phyloP scores from a whole-genome alignment of 2,888 invertebrate genomes.

The Troides aeacus region DNA sequence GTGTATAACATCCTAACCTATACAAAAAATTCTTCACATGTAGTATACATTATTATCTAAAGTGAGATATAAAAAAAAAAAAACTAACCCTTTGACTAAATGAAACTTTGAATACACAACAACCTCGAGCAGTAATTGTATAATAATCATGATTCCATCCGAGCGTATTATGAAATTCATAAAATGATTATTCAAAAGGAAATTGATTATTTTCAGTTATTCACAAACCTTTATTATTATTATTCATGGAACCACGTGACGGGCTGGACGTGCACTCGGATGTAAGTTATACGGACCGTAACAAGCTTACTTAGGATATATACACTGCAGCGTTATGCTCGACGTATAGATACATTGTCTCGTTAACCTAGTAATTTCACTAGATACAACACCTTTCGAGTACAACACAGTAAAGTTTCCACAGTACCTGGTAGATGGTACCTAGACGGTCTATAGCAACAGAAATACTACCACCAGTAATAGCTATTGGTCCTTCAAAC shows the following conservation, averaged over 20 bases:
- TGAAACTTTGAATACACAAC: slow-evolving; percentile 7
- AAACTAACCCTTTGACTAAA: slow-evolving; percentile 19
- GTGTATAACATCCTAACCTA: too few relatives aligned
- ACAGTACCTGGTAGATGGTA: too few relatives aligned
- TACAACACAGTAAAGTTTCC: too few relatives aligned
- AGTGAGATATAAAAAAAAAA: slow-evolving; percentile 1
- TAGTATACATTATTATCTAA: not conserved
- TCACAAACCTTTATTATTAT: not conserved
- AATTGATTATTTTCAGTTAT: not conserved
- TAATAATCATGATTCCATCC: slow-evolving; percentile 33
- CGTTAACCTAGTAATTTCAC: too few relatives aligned
- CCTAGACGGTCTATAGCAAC: too few relatives aligned
- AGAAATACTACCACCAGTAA: too few relatives aligned
- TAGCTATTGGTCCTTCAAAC: too few relatives aligned
- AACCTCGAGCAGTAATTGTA: slow-evolving; percentile 5
- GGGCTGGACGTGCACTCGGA: too few relatives aligned
- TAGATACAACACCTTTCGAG: too few relatives aligned
- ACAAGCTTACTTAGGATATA: too few relatives aligned
- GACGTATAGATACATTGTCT: too few relatives aligned
- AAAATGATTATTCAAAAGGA: slow-evolving; percentile 4
- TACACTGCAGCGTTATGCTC: too few relatives aligned
- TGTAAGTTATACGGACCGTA: not conserved
- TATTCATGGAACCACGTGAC: not conserved
- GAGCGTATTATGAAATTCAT: slow-evolving; percentile 13
- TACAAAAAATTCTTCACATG: not conserved